Percentiles rank a stretch among this genome's conserved stretches.
Conservation (phyloP, 2,113 vertebrate species). For the Narcine bancroftii region DNA sequence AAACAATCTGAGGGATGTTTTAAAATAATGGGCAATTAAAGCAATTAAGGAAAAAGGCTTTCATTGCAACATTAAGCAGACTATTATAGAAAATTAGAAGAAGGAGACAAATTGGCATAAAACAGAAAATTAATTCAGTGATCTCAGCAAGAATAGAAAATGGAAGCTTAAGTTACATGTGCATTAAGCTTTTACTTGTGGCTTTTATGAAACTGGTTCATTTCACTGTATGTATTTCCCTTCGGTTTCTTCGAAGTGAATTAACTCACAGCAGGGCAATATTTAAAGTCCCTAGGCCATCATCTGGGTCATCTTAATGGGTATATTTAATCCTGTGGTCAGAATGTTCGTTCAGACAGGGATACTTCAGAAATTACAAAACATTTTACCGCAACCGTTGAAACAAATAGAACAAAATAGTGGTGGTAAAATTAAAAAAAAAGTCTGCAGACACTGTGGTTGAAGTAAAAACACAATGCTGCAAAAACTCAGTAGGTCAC, state of each 20-base stretch:
- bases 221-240: not conserved
- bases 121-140: not conserved
- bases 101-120: not conserved
- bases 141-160: not conserved
- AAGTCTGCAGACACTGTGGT: no score
- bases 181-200: not conserved
- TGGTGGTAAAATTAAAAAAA: no score
- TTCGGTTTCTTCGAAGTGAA: not conserved
- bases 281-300: not conserved
- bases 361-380: not conserved
- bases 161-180: not conserved
- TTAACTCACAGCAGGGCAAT: not conserved
- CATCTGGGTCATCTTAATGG: not conserved
- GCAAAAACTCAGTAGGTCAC: no score
- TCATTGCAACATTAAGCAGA: not conserved
- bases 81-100: not conserved
- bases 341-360: not conserved
- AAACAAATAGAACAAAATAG: not conserved
- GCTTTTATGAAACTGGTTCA: not conserved
- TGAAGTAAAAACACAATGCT: no score
- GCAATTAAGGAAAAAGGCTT: not conserved
- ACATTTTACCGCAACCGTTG: not conserved
- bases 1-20: not conserved
- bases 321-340: not conserved
- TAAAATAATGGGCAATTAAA: not conserved